Conservation (phyloP, 2,797 vertebrate genomes). For the Sebastes alutus region DNA sequence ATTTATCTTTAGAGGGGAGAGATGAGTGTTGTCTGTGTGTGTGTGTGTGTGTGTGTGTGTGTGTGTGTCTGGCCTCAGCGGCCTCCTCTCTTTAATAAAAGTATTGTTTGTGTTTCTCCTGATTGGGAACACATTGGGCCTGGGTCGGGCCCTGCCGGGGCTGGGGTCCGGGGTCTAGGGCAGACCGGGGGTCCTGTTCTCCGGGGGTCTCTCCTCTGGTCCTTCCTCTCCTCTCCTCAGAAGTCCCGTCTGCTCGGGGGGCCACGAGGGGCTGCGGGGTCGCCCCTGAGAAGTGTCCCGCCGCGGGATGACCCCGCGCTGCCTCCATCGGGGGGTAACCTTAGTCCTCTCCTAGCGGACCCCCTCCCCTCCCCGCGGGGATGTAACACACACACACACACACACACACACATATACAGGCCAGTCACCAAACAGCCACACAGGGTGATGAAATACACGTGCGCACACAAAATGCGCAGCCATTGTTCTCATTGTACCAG, state of each 20-base stretch:
- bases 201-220: conserved; percentile 81
- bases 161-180: conserved; percentile 75
- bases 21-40: neutral
- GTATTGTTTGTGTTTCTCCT: conserved; percentile 94
- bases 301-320: conserved; percentile 88
- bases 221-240: conserved; percentile 92
- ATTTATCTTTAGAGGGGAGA: conserved; percentile 5
- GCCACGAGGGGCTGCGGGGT: conserved; percentile 73
- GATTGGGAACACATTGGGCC: conserved; percentile 96
- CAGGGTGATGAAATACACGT: conserved; percentile 71
- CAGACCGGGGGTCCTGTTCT: conserved; percentile 89
- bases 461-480: conserved; percentile 41
- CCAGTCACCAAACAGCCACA: conserved; percentile 68
- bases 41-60: neutral
- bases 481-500: conserved; percentile 53
- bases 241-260: conserved; percentile 90
- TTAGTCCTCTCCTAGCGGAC: conserved; percentile 83
- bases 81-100: conserved; percentile 90
- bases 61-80: conserved; percentile 23
- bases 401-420: conserved; percentile 54
- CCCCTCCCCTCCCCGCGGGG: conserved; percentile 76
- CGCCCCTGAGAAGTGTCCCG: conserved; percentile 88
- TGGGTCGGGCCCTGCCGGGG: conserved; percentile 65
- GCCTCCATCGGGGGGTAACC: conserved; percentile 90
- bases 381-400: conserved; percentile 67